phyloP scores from a whole-genome alignment of 2,113 vertebrate species.

The Lanius ludovicianus region DNA sequence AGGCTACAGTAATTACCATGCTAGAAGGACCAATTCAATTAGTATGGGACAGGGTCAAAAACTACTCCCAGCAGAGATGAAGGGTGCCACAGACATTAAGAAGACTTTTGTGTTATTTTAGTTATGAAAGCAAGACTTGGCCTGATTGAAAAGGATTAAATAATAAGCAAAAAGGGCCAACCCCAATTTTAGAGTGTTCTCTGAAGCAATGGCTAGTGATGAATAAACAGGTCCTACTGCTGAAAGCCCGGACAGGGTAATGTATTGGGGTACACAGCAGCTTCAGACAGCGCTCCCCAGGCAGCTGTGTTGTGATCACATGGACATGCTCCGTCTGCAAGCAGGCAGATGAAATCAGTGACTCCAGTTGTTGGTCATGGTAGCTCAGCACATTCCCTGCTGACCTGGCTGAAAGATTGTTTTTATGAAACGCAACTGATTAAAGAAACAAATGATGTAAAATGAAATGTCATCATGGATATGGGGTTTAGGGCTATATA shows the following conservation, averaged over 20 bases:
- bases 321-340: not conserved
- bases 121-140: not conserved
- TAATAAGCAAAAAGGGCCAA: not conserved
- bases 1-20: not conserved
- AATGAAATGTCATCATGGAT: slow-evolving; percentile 65
- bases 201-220: not conserved
- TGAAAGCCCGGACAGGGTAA: slow-evolving; percentile 29
- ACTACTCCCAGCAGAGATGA: not conserved
- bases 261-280: not conserved
- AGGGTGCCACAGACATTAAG: not conserved
- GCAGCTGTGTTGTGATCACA: slow-evolving; percentile 11
- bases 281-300: not conserved
- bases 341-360: slow-evolving; percentile 33
- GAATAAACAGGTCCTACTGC: slow-evolving; percentile 12
- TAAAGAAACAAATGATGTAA: slow-evolving; percentile 70
- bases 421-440: slow-evolving; percentile 56
- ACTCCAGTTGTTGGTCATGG: not conserved
- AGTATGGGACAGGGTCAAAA: not conserved
- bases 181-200: not conserved
- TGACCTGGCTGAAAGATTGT: slow-evolving; percentile 52
- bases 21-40: not conserved
- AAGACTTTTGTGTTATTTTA: not conserved
- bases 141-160: not conserved
- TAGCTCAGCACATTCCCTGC: slow-evolving; percentile 65
- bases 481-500: slow-evolving; percentile 38